A percentile compares a stretch with the other conserved stretches of the same genome.
phyloP scores from a whole-genome alignment of 2,113 vertebrate genomes.

The Chinchilla lanigera region DNA sequence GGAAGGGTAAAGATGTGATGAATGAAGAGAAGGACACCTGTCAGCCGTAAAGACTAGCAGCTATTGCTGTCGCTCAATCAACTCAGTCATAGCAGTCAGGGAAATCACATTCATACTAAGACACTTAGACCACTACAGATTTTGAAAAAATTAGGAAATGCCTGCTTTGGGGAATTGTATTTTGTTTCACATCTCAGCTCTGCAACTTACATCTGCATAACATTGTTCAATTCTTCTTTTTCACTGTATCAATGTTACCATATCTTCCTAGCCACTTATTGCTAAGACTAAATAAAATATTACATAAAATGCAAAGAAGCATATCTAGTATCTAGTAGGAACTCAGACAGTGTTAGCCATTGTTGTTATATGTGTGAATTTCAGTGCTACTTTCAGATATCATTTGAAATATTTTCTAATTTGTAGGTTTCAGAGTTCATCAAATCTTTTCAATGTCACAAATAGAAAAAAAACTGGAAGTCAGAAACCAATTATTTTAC shows the following conservation, averaged over 20 bases:
- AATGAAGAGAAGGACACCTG: background rate
- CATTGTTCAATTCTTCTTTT: background rate
- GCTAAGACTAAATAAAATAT: background rate
- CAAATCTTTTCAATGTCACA: background rate
- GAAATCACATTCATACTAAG: background rate
- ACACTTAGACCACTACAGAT: background rate
- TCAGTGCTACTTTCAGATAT: background rate
- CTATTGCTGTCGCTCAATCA: background rate
- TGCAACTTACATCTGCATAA: background rate
- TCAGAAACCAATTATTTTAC: background rate
- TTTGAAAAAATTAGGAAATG: background rate
- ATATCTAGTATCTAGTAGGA: background rate
- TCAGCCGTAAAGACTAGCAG: background rate
- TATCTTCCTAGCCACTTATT: background rate
- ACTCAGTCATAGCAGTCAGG: background rate
- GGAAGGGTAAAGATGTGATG: background rate
- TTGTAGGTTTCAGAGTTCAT: background rate
- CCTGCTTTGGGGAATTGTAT: background rate
- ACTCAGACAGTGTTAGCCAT: background rate
- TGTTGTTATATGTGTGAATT: background rate
- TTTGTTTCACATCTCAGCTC: background rate
- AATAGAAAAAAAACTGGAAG: background rate
- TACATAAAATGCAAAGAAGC: background rate
- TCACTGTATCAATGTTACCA: background rate
- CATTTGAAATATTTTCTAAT: background rate